A percentile compares a stretch with the other conserved stretches of the same genome.
phyloP scores from a whole-genome alignment of 1,140 invertebrate species.

The Trichonephila clavipes region DNA sequence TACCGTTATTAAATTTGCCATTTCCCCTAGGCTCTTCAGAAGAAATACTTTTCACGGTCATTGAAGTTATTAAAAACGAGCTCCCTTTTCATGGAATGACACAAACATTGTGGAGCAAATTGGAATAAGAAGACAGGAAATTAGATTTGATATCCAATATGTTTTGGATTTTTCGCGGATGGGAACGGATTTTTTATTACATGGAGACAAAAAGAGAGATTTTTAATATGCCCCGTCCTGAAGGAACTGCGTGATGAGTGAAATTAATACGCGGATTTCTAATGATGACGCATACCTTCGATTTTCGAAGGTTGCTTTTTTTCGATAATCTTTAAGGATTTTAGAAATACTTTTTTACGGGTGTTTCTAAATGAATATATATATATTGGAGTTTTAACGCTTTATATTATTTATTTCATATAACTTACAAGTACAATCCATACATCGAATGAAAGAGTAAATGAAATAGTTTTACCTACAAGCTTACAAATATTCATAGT shows the following conservation, averaged over 20 bases:
- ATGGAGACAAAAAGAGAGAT: not conserved
- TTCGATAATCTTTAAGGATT: no score
- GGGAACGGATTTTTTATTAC: not conserved
- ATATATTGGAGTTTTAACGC: no score
- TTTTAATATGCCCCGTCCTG: not conserved
- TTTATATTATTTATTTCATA: no score
- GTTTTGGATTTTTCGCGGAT: not conserved
- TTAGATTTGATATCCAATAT: slow-evolving; percentile 62
- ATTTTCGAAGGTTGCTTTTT: no score
- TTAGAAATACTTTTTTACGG: no score
- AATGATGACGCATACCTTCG: not conserved
- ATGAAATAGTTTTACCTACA: no score
- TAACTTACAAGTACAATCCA: no score
- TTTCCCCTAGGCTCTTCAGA: not conserved
- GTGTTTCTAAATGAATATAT: no score
- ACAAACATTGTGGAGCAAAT: slow-evolving; percentile 21
- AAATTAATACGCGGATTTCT: not conserved
- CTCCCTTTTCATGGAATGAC: not conserved
- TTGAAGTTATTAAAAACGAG: slow-evolving; percentile 57
- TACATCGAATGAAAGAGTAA: no score
- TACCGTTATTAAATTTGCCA: slow-evolving; percentile 64
- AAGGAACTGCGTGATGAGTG: not conserved
- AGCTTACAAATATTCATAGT: no score
- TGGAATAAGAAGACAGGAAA: slow-evolving; percentile 50
- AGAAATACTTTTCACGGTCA: slow-evolving; percentile 49